Conservation (phyloP, 2,888 invertebrate genomes). For the Hyposoter dolosus region DNA sequence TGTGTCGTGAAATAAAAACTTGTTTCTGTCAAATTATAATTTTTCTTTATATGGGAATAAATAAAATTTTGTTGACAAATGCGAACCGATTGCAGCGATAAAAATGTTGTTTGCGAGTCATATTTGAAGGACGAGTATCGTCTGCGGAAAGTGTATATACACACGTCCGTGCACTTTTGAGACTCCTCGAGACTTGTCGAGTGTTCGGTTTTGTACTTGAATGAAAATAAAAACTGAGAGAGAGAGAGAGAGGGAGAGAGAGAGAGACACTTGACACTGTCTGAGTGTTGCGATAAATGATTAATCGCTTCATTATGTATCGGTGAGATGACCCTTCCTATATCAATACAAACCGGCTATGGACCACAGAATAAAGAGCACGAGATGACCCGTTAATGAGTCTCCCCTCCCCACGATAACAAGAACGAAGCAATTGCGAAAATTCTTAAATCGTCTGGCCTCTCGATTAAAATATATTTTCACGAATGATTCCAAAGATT, state of each 20-base stretch:
- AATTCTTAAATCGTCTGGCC: neutral
- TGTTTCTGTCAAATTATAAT: neutral
- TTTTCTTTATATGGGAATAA: neutral
- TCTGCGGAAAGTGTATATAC: constrained; percentile 34
- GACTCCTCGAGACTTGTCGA: constrained; percentile 55
- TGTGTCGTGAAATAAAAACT: neutral
- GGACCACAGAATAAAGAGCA: constrained; percentile 27
- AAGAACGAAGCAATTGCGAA: neutral
- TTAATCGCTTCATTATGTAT: constrained; percentile 71
- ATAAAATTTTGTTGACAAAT: neutral
- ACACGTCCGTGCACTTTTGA: constrained; percentile 53
- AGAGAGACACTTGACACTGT: constrained; percentile 68
- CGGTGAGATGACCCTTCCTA: constrained; percentile 53
- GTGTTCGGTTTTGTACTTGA: constrained; percentile 58
- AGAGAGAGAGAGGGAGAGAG: constrained; percentile 27
- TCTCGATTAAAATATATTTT: neutral
- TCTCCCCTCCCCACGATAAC: constrained; percentile 37
- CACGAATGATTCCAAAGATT: neutral
- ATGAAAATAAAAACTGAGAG: constrained; percentile 54
- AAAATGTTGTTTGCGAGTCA: constrained; percentile 48
- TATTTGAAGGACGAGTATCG: constrained; percentile 49
- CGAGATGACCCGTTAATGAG: constrained; percentile 44
- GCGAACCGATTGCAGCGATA: constrained; percentile 9
- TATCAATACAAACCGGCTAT: constrained; percentile 22
- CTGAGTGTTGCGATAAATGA: constrained; percentile 71